phyloP scores from a whole-genome alignment of 2,888 invertebrate genomes.

The Drosophila pegasa region DNA sequence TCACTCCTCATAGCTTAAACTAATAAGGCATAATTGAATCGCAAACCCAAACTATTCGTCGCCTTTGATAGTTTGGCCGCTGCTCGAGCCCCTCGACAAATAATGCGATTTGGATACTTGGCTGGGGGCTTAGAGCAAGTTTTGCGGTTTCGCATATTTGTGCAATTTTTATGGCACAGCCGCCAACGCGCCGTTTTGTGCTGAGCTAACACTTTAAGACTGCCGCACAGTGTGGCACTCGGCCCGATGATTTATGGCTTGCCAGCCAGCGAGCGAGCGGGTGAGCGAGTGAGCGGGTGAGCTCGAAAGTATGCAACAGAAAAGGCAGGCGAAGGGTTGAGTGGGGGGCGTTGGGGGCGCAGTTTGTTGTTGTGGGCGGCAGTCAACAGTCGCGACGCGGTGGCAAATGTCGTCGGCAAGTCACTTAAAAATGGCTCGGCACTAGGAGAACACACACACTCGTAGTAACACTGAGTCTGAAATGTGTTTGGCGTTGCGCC shows the following conservation, averaged over 20 bases:
- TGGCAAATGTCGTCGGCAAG: conserved; percentile 71
- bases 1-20: too few species aligned
- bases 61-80: background rate
- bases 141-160: conserved; percentile 33
- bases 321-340: background rate
- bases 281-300: conserved; percentile 56
- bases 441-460: conserved; percentile 42
- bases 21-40: background rate
- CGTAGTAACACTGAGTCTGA: conserved; percentile 16
- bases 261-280: conserved; percentile 43
- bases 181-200: conserved; percentile 56
- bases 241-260: conserved; percentile 66
- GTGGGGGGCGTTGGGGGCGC: background rate
- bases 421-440: conserved; percentile 74
- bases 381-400: conserved; percentile 46
- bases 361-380: conserved; percentile 16
- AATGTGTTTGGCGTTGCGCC: conserved; percentile 47
- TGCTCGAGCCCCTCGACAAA: conserved; percentile 1
- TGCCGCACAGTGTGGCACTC: conserved; percentile 51
- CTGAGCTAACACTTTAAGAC: conserved; percentile 70
- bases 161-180: conserved; percentile 48
- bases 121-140: conserved; percentile 7
- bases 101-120: conserved; percentile 40
- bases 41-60: background rate
- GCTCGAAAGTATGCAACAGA: conserved; percentile 71